These are phyloP conservation scores for Psilanteris sp. DNA, from an alignment of 1,140 invertebrate species.

Conservation along the genomic window DNA sequence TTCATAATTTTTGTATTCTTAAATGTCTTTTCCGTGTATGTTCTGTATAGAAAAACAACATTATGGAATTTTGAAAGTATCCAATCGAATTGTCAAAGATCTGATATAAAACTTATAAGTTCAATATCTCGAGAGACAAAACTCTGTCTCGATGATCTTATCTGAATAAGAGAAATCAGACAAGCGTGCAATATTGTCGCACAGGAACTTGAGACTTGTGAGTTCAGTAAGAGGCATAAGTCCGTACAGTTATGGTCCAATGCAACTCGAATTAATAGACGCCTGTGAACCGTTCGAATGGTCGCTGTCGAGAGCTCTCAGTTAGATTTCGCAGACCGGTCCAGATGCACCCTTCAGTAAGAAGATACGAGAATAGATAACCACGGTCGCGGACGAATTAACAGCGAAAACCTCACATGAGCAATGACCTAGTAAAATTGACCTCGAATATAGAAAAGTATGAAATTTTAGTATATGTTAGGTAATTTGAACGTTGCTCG, in stretches of 20 bases:
- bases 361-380: slow-evolving; percentile 28
- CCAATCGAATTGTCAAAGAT: slow-evolving; percentile 26
- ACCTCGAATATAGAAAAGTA: too few relatives aligned
- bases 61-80: slow-evolving; percentile 16
- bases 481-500: too few relatives aligned
- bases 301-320: slow-evolving; percentile 11
- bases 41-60: too few relatives aligned
- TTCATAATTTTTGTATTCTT: too few relatives aligned
- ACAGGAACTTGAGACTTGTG: slow-evolving; percentile 60
- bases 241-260: slow-evolving; percentile 50
- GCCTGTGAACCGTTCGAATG: slow-evolving; percentile 21
- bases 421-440: slow-evolving; percentile 30
- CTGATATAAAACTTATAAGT: slow-evolving; percentile 52
- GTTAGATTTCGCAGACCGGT: slow-evolving; percentile 48
- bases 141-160: slow-evolving; percentile 51
- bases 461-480: too few relatives aligned
- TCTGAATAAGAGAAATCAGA: slow-evolving; percentile 60
- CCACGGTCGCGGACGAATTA: slow-evolving; percentile 32
- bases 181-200: slow-evolving; percentile 62
- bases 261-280: slow-evolving; percentile 54
- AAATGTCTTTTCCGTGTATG: too few relatives aligned
- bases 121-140: slow-evolving; percentile 34
- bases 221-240: slow-evolving; percentile 40
- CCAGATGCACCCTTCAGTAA: slow-evolving; percentile 17
- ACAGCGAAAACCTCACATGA: slow-evolving; percentile 18